A percentile compares a stretch with the other conserved stretches of the same genome.
phyloP scores from a whole-genome alignment of 2,113 vertebrate genomes.

The Orcinus orca region DNA sequence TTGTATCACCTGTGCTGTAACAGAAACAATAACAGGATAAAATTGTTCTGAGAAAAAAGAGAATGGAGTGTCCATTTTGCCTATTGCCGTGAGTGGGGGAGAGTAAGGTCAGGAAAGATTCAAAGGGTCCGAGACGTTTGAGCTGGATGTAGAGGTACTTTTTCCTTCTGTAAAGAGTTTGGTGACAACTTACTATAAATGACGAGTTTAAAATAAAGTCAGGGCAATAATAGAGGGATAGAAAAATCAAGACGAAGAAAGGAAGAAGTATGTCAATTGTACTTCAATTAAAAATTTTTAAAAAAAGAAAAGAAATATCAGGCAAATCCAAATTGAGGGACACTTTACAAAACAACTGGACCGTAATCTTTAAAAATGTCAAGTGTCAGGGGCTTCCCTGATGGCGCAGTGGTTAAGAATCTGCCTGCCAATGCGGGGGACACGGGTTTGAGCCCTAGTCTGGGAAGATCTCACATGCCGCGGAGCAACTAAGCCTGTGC shows the following conservation, averaged over 20 bases:
- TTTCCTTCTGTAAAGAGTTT: neutral
- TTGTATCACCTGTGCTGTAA: neutral
- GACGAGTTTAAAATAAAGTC: constrained; percentile 24
- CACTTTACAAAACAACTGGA: neutral
- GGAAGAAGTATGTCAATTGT: neutral
- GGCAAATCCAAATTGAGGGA: neutral
- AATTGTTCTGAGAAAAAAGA: neutral
- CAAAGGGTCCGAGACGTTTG: neutral
- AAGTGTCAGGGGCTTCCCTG: neutral
- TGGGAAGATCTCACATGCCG: too few relatives aligned
- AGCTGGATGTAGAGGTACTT: neutral
- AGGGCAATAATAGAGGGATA: neutral
- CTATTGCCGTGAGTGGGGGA: neutral
- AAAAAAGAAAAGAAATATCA: neutral
- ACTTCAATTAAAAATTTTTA: too few relatives aligned
- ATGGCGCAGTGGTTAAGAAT: too few relatives aligned
- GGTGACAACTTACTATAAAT: neutral
- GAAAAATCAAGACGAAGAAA: neutral
- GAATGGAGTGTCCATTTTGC: neutral
- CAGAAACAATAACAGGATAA: neutral
- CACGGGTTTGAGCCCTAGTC: too few relatives aligned
- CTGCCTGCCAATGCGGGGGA: too few relatives aligned
- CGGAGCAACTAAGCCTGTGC: too few relatives aligned
- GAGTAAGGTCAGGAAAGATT: neutral
- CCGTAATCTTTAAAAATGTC: neutral